A percentile compares a stretch with the other conserved stretches of the same genome.
Conservation (phyloP, 1,140 invertebrate species). For the Phthorimaea operculella region DNA sequence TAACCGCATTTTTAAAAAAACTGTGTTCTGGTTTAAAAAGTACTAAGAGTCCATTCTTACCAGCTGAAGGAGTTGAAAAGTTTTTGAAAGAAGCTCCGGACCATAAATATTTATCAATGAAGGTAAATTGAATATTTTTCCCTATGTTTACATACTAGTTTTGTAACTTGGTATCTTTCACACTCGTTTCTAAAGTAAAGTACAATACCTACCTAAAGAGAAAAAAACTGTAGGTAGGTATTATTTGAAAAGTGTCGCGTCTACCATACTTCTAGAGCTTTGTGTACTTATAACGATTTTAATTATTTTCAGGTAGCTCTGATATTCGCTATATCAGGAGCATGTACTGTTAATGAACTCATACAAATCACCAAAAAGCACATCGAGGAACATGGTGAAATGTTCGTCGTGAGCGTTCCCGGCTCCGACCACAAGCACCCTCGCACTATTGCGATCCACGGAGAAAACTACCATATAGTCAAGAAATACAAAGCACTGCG, state of each 20-base stretch:
- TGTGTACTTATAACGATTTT: not conserved
- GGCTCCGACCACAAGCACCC: not conserved
- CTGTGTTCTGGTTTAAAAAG: not conserved
- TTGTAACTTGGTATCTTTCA: too few species aligned
- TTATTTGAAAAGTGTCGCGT: too few species aligned
- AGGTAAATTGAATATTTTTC: too few species aligned
- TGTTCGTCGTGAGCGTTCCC: not conserved
- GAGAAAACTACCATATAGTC: not conserved
- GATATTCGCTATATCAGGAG: not conserved
- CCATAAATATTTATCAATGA: slow-evolving; percentile 5
- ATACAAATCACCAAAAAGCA: not conserved
- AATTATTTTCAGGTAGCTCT: not conserved
- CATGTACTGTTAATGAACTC: not conserved
- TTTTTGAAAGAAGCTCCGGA: slow-evolving; percentile 9
- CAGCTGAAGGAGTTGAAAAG: not conserved
- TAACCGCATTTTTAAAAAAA: slow-evolving; percentile 3
- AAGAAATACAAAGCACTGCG: not conserved
- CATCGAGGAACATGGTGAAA: not conserved
- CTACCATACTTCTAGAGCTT: not conserved
- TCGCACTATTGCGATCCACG: not conserved
- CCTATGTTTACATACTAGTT: too few species aligned
- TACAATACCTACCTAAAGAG: too few species aligned
- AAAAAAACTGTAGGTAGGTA: too few species aligned
- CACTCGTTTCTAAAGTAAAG: too few species aligned
- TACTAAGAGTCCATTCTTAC: slow-evolving; percentile 8